Evolutionary conservation across 2,113 vertebrate genomes (phyloP), one percentile per base, ranked within the genome.

Genomic region (Seriola dumerili): DNA sequence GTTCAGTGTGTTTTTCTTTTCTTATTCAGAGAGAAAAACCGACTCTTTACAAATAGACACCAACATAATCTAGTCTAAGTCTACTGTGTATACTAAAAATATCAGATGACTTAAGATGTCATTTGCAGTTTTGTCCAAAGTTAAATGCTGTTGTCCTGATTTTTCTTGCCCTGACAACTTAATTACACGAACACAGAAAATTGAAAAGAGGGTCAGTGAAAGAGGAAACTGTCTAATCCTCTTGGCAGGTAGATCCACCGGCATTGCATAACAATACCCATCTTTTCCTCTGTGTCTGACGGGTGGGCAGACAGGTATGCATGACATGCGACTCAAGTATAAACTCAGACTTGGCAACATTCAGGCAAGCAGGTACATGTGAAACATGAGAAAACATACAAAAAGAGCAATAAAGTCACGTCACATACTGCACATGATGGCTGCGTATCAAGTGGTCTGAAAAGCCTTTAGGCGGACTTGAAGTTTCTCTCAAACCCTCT

Each of bases 331-430:
- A 29, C 76, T 81, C 21, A 40, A 52, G 29, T 40, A 10, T 25
- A 36, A 71, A 57, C 46, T 59, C 46, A 36, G 34, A 80, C 83
- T 23, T 82, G 67, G 76, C 70, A 79, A 79, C 84, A 73, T 61
- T 73, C 61, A 76, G 81, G 17, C 87, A 89, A 61, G 87, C 77
- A 80, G 78, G 44, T 57, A 81, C 87, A 84, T 72, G 34, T 72
- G 34, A 74, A 85, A 83, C 68, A 72, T 55, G 40, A 66, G 64
- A 72, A 55, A 61, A 87, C 13, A 36, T 55, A 81, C 16, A 71
- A 62, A 65, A 71, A 13, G 42, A 48, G 64, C 55, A 59, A 16
- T 19, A 17, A 3, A 17, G 64, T 59, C 13, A 8, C 23, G 34
- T 87, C 77, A 81, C 69, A 13, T 32, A 29, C 69, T 59, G 23